Evolutionary conservation across 2,888 invertebrate species (phyloP), one percentile per base, ranked within the genome.

Genomic region (Drosophila lacicola): DNA sequence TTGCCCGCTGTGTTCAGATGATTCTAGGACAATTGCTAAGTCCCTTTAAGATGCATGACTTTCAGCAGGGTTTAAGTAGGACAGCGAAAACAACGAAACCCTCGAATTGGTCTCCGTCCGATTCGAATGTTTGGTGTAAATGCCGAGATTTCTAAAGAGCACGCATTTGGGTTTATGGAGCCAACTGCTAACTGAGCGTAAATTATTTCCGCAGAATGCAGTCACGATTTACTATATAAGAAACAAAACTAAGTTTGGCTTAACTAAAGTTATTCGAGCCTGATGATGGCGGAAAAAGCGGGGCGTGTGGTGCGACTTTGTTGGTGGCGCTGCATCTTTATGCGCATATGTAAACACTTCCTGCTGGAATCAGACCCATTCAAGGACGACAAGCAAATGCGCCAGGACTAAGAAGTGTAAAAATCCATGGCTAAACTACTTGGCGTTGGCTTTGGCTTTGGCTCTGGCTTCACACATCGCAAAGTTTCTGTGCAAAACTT

Each of bases 331-430:
- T 78, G 87, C 84, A 81, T 87, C 84, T 80, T 88, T 88, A 84
- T 84, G 89, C 87, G 83, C 83, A 84, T 84, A 84, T 84, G 89
- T 84, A 88, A 88, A 84, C 83, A 84, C 79, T 75, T 84, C 89
- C 83, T 78, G 78, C 66, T 76, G 51, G 63, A 55, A 44, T 78
- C 61, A 63, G 70, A 67, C 56, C 44, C 73, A 39, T 41, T 55
- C 73, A 67, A 74, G 73, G 66, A 62, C 51, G 74, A 67, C 60
- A 60, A 47, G 46, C 69, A 50, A 55, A 53, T 51, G 56, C 41
- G 34, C 25, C 41, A 41, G 34, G 11, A 44, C 58, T 51, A 19
- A 50, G 65, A 62, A 58, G 79, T 65, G 75, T 58, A 70, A 76
- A 76, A 79, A 79, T 75, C 75, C 65, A 44, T 70, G 64, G 65